phyloP scores from a whole-genome alignment of 1,140 invertebrate species.

The Schlechtendalia chinensis region DNA sequence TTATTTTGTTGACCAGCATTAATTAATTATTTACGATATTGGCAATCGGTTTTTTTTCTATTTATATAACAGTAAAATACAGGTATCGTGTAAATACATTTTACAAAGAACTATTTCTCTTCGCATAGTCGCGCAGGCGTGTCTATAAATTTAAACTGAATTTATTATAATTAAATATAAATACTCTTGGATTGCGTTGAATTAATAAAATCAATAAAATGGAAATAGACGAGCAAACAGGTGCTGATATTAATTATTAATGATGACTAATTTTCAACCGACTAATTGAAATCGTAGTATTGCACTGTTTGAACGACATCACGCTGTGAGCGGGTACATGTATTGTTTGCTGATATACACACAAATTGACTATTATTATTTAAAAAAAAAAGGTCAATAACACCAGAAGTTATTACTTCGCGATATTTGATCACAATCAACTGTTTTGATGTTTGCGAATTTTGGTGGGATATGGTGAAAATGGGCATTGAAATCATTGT shows the following conservation, averaged over 20 bases:
- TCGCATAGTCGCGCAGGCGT: too few species aligned
- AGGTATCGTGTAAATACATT: not conserved
- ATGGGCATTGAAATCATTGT: not conserved
- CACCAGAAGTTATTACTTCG: not conserved
- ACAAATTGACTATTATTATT: not conserved
- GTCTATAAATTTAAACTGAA: too few species aligned
- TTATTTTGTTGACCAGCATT: not conserved
- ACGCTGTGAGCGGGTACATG: not conserved
- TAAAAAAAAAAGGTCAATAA: not conserved
- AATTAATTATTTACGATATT: not conserved
- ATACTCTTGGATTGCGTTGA: not conserved
- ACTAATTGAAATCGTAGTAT: not conserved
- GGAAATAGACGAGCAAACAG: not conserved
- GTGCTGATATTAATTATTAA: not conserved
- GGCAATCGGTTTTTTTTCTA: too few species aligned
- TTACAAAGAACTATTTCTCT: too few species aligned
- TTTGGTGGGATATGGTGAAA: not conserved
- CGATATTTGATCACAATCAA: not conserved
- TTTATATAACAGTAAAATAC: not conserved
- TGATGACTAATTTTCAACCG: not conserved
- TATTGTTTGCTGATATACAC: not conserved
- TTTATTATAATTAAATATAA: not conserved
- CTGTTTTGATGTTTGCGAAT: not conserved
- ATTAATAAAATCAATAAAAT: not conserved
- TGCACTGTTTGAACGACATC: not conserved